These are phyloP conservation scores for Adela reaumurella DNA, from an alignment of 2,888 invertebrate genomes.

Conservation along the genomic window DNA sequence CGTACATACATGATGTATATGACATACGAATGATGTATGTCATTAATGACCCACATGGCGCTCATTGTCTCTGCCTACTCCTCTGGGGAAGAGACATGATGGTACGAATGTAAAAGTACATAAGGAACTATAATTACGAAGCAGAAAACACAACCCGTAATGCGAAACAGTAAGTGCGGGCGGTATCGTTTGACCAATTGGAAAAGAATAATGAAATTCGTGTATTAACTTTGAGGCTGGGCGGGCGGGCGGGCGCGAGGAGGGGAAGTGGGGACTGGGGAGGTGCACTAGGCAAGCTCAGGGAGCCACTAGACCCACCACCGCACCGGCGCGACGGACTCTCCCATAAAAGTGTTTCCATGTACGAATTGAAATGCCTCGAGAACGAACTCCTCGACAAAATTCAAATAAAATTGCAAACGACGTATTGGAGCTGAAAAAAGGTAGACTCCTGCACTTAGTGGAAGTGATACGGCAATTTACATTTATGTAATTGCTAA, in stretches of 20 bases:
- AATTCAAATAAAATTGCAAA: conserved; percentile 37
- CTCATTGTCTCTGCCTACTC: no score
- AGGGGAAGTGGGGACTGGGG: neutral
- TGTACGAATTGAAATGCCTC: conserved; percentile 26
- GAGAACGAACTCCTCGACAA: conserved; percentile 20
- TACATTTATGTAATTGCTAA: conserved; percentile 31
- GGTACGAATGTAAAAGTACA: no score
- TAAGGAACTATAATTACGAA: no score
- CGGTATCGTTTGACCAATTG: conserved; percentile 25
- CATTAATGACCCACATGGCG: no score
- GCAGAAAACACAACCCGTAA: no score
- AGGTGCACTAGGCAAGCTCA: no score
- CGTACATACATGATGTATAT: no score
- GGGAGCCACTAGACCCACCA: no score
- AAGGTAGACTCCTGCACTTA: conserved; percentile 16
- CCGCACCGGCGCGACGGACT: neutral
- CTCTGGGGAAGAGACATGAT: no score
- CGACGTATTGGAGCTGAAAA: conserved; percentile 24
- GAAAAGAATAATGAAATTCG: conserved; percentile 33
- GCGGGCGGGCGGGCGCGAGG: conserved; percentile 11
- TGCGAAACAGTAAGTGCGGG: no score
- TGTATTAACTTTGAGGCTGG: conserved; percentile 18
- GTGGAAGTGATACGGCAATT: conserved; percentile 26
- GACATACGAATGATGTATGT: no score
- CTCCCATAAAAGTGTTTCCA: conserved; percentile 30